Evolutionary conservation across 2,888 invertebrate genomes (phyloP), one percentile per base, ranked within the genome.

Genomic region (Exocentrus adspersus): DNA sequence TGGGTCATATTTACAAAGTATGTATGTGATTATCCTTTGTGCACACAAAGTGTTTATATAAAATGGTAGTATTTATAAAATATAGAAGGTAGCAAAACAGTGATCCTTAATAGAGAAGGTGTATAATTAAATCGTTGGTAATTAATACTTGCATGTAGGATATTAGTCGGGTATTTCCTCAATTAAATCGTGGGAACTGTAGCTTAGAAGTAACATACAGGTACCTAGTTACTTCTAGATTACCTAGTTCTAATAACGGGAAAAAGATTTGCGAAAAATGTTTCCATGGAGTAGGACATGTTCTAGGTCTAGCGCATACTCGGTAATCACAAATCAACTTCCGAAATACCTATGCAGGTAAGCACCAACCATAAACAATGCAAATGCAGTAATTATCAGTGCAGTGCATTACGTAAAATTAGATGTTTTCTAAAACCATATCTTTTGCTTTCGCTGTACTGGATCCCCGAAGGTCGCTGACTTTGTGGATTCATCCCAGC

Each of bases 401-500:
- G 43, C 53, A 12, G 10, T 10, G 20, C 16, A 14, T 54, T 28
- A 54, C 19, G 42, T 54, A 24, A 17, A 43, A 54, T 54, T 43
- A 37, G 12, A 48, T 24, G 53, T 28, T 61, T 59, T 65, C 60
- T 67, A 67, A 64, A 62, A 62, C 32, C 64, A 30, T 45, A 57
- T 28, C 67, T n/a, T n/a, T 68, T 67, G 75, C 75, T 74, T 74
- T 77, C 75, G 69, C 75, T 72, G 71, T 61, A 66, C 61, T 63
- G 61, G 61, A 60, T 65, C 51, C 56, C 64, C 62, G 72, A 69
- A 73, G 75, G 72, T 76, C 74, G 75, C 70, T 76, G 75, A 74
- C 73, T 75, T 70, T 68, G 65, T 72, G 70, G 74, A 74, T 70
- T 75, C 73, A 76, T 76, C 75, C 76, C 75, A 70, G 68, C 72